Base-by-base conservation (phyloP, 1,140 invertebrate genomes). In the Hirudo medicinalis region DNA sequence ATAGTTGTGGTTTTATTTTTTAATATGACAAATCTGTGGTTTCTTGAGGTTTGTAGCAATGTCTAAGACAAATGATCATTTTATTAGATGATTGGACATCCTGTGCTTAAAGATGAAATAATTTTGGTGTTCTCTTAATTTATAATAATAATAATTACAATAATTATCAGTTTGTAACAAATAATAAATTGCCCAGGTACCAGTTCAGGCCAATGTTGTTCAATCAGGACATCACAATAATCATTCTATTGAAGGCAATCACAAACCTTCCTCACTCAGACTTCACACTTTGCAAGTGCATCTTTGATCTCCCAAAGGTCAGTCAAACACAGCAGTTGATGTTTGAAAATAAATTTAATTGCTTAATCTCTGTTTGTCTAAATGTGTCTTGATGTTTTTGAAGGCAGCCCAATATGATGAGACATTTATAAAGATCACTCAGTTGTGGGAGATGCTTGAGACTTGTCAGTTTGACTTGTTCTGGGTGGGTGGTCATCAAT, bases 221-320 rank as follows among this genome's bases (percentile, higher is more conserved):
- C 76, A 89, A 94, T 78, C 85, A 77, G 17, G 74, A 89, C 67
- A 89, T 95, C 25, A 91, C 90, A 8, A 85, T 85, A 57, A 86
- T 91, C 76, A 95, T 97, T 79, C 83, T 98, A 15, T 78, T 97
- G 68, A 97, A 97, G 80, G 92, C 93, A 2, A 82, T 98, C 15
- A 96, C 94, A 17, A 97, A 97, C 84, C 87, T 97, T 74, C 94
- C 94, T 13, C 91, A 97, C 77, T 93, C 93, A 22, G 94, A 98
- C 84, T 97, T 97, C 80, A 91, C 94, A 40, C 83, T 98, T 55
- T 97, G 94, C 84, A 97, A 97, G 84, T 96, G 92, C 83, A 85
- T 97, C 40, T 85, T 97, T 70, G 89, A 90, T 75, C 88, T 91
- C 76, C 87, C 87, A 79, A 89, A 91, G 81, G 91, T 93, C 77